Base-by-base conservation (phyloP, 1,140 invertebrate genomes). In the Zaprionus vittiger region DNA sequence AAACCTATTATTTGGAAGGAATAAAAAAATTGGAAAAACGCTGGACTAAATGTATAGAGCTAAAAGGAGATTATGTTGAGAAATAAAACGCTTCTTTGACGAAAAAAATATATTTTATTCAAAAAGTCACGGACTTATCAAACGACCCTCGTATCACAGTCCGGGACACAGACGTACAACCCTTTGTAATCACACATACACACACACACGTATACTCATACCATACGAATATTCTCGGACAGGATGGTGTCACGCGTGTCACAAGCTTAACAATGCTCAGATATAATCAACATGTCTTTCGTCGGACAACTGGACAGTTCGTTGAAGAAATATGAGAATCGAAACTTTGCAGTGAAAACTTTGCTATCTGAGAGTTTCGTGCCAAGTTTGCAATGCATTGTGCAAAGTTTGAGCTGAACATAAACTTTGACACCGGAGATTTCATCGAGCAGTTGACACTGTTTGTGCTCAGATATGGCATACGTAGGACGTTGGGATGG, bases 241-340 rank as follows among this genome's bases (percentile, higher is more conserved):
- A 79, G 85, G 28, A 70, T 76, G 77, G 74, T 89, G 84, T 89
- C 84, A 89, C 70, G 76, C 73, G 76, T 89, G 85, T 89, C 81
- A 79, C 41, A 26, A 54, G 38, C 52, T 67, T 57, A 69, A 90
- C 84, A 90, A 85, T 81, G 73, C 49, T 55, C 75, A 76, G 85
- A 87, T 81, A 81, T 81, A 76, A 66, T 63, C 68, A 71, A 54
- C 63, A 80, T 71, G 65, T 89, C 64, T 70, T 73, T 34, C 22
- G 65, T 41, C 44, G 69, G 78, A 73, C 81, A 69, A 71, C 74
- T 73, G 9, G 41, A 28, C n/a, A 71, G 68, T 71, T 73, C 41
- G 41, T 37, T 65, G 52, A 67, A 63, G 63, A 60, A 65, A 64
- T 76, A 44, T 55, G 75, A 57, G 49, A 56, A 66, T 22, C 17